Conservation (phyloP, 2,888 invertebrate species). For the Pheosia tremula region DNA sequence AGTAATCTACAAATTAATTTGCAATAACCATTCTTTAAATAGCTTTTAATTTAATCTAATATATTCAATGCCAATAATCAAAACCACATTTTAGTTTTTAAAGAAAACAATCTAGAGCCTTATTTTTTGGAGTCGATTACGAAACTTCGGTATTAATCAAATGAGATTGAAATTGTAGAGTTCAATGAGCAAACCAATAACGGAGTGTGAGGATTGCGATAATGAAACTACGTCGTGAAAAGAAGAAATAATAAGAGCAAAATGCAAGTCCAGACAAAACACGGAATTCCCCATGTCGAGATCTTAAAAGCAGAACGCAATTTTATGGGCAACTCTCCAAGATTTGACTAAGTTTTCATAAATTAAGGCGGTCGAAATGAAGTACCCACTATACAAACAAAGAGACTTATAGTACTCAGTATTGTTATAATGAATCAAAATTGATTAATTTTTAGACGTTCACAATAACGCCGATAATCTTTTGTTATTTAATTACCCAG, state of each 20-base stretch:
- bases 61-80: neutral
- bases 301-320: neutral
- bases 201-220: neutral
- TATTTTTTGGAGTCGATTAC: neutral
- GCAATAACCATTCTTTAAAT: too few relatives aligned
- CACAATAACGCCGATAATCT: too few relatives aligned
- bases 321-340: neutral
- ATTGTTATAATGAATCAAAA: too few relatives aligned
- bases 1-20: too few relatives aligned
- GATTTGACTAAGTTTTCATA: neutral
- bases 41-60: too few relatives aligned
- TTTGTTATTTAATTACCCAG: neutral
- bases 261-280: neutral
- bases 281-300: neutral
- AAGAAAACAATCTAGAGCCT: neutral
- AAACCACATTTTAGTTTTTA: too few relatives aligned
- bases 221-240: constrained; percentile 9
- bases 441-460: too few relatives aligned
- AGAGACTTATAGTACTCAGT: too few relatives aligned
- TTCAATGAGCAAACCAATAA: constrained; percentile 19
- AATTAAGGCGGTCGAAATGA: too few relatives aligned
- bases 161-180: constrained; percentile 12
- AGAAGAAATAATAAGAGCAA: constrained; percentile 22
- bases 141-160: neutral
- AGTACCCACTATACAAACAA: too few relatives aligned